phyloP scores from a whole-genome alignment of 2,113 vertebrate species.

The human (Homo sapiens) region DNA sequence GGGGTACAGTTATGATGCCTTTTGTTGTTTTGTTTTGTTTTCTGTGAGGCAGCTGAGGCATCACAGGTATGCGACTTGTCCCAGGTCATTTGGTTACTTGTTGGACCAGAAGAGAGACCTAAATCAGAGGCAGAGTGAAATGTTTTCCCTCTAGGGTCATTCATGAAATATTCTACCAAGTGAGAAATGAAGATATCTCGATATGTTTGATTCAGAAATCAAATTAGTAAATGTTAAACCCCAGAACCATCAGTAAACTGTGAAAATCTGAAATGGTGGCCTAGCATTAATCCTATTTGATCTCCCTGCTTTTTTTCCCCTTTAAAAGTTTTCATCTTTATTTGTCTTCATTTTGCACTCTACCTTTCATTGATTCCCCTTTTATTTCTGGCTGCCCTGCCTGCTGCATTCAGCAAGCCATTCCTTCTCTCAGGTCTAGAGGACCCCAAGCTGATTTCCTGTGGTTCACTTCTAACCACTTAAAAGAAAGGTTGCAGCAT shows the following conservation, averaged over 20 bases:
- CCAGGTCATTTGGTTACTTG: not conserved
- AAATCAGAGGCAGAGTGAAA: not conserved
- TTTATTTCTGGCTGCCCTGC: slow-evolving; percentile 49
- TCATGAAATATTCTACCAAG: not conserved
- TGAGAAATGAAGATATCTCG: not conserved
- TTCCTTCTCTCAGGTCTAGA: slow-evolving; percentile 57
- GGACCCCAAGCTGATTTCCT: slow-evolving; percentile 58
- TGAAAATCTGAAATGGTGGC: not conserved
- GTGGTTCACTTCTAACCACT: slow-evolving; percentile 52
- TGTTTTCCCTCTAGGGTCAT: not conserved
- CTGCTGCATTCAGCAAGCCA: slow-evolving; percentile 34
- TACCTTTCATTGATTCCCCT: slow-evolving; percentile 24
- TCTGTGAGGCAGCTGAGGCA: not conserved
- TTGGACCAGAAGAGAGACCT: not conserved
- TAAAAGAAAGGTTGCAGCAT: slow-evolving; percentile 66
- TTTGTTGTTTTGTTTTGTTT: not conserved
- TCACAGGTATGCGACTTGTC: not conserved
- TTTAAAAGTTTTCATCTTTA: slow-evolving; percentile 29
- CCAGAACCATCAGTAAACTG: not conserved
- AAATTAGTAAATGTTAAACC: not conserved
- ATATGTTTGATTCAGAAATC: not conserved
- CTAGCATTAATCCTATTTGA: not conserved
- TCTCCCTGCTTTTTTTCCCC: not conserved
- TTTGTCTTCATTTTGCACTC: slow-evolving; percentile 43
- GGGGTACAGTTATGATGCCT: not conserved